Percentiles rank a stretch among this genome's conserved stretches.
Evolutionary conservation across 2,888 invertebrate genomes (phyloP).

Genomic region (Hedya salicella): DNA sequence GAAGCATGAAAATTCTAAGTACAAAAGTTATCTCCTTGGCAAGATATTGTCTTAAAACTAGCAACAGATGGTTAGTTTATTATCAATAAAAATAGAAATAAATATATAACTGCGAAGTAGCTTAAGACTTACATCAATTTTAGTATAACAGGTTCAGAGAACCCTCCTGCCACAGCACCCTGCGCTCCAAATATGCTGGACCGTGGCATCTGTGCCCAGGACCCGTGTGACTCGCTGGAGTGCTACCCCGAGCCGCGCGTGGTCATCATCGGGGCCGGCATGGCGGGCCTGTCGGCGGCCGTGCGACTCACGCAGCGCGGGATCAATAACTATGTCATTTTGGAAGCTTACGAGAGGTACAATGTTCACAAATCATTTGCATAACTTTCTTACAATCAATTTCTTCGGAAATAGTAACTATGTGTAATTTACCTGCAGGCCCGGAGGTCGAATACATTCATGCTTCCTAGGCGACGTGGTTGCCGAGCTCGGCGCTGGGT

Average conservation of each 20-base stretch:
- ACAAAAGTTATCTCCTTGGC: constrained; percentile 45
- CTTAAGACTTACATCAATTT: constrained; percentile 20
- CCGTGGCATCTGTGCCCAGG: constrained; percentile 65
- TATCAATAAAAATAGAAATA: too few relatives aligned
- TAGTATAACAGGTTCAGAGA: constrained; percentile 45
- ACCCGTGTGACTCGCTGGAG: constrained; percentile 64
- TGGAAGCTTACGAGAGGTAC: constrained; percentile 92
- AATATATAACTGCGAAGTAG: too few relatives aligned
- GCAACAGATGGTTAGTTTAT: constrained; percentile 60
- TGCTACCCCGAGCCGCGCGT: constrained; percentile 85
- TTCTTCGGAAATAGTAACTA: constrained; percentile 6
- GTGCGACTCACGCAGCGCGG: constrained; percentile 88
- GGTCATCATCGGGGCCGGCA: constrained; percentile 91
- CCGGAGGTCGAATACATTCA: constrained; percentile 91
- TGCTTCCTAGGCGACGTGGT: constrained; percentile 91
- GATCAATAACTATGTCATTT: constrained; percentile 87
- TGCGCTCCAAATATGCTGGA: constrained; percentile 69
- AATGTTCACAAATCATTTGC: neutral
- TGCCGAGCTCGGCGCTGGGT: constrained; percentile 90
- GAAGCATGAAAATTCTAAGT: constrained; percentile 61
- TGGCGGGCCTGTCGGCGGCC: constrained; percentile 92
- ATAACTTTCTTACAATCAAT: neutral
- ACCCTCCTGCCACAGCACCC: constrained; percentile 55
- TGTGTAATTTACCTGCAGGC: constrained; percentile 76
- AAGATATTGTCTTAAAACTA: constrained; percentile 55